Base-by-base conservation (phyloP, 2,888 invertebrate genomes). In the Herminia tarsipennalis region DNA sequence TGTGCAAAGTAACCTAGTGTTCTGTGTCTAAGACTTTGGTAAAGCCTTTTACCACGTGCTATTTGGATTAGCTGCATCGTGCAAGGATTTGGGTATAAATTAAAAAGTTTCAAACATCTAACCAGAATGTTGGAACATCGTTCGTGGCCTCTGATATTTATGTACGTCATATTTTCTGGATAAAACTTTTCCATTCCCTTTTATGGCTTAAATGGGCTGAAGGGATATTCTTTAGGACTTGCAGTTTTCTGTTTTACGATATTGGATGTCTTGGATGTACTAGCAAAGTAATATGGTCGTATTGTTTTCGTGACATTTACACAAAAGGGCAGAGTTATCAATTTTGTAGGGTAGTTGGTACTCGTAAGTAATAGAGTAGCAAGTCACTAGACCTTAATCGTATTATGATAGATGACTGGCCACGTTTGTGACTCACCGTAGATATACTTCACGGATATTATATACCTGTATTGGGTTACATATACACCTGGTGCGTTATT, bases 101-200 rank as follows among this genome's bases (percentile, higher is more conserved):
- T 71, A 66, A 61, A 66, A 64, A 70, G 67, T 75, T 78, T 76
- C 74, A 71, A 67, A 73, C 72, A 81, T 76, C 72, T 48, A 54
- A 60, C 62, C 53, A 41, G 53, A 60, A 63, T 44, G 74, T 81
- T 68, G 81, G 77, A 88, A 84, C 81, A 84, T 79, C 81, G 83
- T 78, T 75, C 73, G 77, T 70, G 71, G 75, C 72, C 76, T 65
- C 76, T 67, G 74, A 77, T 76, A 83, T 86, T 86, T 85, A 83
- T 85, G 83, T 81, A 75, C 78, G 77, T 77, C 79, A 83, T 85
- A 83, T 83, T 83, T 83, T 83, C 76, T 75, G 70, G 70, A 66
- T 5, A 66, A 75, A 73, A 79, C 76, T 80, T 81, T 81, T 79
- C 72, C 79, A 70, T 70, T 77, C 70, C 74, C 73, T 83, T 83